Evolutionary conservation across 2,113 vertebrate genomes (phyloP), one percentile per base, ranked within the genome.

Genomic region (Gorsachius goisagi): DNA sequence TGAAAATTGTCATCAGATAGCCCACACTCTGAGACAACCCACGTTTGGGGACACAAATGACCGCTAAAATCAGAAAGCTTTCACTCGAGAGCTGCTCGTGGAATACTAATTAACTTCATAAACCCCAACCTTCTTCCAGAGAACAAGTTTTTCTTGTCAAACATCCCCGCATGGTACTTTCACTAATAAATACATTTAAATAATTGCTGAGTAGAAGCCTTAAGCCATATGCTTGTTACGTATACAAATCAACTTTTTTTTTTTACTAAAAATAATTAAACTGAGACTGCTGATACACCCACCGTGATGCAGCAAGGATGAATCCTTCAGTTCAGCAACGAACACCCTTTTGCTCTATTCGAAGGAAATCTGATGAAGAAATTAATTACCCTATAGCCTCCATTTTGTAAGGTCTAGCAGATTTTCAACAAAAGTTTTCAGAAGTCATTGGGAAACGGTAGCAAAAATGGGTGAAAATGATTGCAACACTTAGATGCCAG

Each of bases 171-270:
- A 0, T 64, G 71, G 23, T 28, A 21, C 35, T 88, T 79, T 7
- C 12, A 49, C 60, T 63, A 88, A 96, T 84, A 90, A 88, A 92
- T 53, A 85, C 69, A 95, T 66, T n/a, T 73, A 74, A 88, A 76
- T 44, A 91, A 90, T 71, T 79, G 85, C 85, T n/a, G 88, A 94
- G 66, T 8, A 90, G 44, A 76, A 95, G 82, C 78, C 62, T 78
- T 2, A 12, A 72, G 81, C 92, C 85, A 90, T 88, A 90, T 75
- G 85, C 66, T 82, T 85, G 47, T 30, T 75, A 72, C 33, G 12
- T 55, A 95, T 47, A 93, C 63, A 96, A 92, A 95, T 24, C 33
- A 73, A 72, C 45, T 80, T 18, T 22, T 63, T 56, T 47, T 47
- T 24, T 62, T 37, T 9, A 74, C 69, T 87, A 85, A 82, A 72